Base-by-base conservation (phyloP, 2,113 vertebrate species). In the Notarius quadriscutis region DNA sequence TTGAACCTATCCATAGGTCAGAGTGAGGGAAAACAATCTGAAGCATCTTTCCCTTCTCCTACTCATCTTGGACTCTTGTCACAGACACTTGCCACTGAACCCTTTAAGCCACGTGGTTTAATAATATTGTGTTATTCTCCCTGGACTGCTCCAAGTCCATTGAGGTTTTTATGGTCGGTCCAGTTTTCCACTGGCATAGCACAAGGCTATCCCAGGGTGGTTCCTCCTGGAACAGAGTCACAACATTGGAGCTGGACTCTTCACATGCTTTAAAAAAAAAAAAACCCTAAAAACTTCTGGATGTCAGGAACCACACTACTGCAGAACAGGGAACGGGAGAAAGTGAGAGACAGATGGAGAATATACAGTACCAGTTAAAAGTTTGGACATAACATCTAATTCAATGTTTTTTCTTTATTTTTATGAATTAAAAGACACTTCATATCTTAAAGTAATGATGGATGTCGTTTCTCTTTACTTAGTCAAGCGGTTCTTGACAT, bases 31-130 rank as follows among this genome's bases (percentile, higher is more conserved):
- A 63, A 60, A 30, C 5, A 5, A 82, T 71, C 9, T 82, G 34
- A 62, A 82, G 72, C 85, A 88, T 83, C 75, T 84, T 79, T 86
- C 63, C 62, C 50, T 83, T 77, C 50, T 67, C 74, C 60, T 84
- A 72, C 63, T 72, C 51, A 83, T 89, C 87, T 91, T 94, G 93
- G 94, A 94, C 89, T 87, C 91, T 75, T 86, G 90, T 88, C 87
- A 91, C 90, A 95, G 94, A 95, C 95, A 96, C 95, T 96, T 96
- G 95, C 95, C 94, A 94, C 94, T 92, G 93, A 95, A 95, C 93
- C 93, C 94, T 91, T 95, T 95, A 94, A 95, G 93, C 95, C 95
- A 95, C 95, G 94, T 96, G 95, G 93, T 96, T 95, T 95, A 95
- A 95, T 95, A 94, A 95, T 93, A 90, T 92, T 91, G 84, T 92